Evolutionary conservation across 2,797 vertebrate species (phyloP).

Genomic region (Cryptoprocta ferox): DNA sequence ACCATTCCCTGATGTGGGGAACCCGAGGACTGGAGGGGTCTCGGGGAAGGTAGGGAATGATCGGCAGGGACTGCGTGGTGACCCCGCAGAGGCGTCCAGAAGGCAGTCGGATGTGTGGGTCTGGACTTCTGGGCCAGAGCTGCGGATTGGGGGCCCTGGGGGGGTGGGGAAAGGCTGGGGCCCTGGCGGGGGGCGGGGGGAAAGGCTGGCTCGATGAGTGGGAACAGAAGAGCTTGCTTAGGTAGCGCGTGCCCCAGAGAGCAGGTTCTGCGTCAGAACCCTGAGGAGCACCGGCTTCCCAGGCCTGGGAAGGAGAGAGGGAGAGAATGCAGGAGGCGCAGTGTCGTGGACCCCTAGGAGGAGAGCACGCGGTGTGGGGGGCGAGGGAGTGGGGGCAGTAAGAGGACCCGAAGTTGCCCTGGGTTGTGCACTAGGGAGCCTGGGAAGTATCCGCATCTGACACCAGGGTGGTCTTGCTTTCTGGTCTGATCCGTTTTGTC

Average conservation of each 20-base stretch:
- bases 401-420: background rate
- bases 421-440: background rate
- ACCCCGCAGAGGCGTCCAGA: background rate
- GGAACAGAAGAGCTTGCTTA: background rate
- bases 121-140: background rate
- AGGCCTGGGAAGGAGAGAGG: background rate
- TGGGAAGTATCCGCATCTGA: background rate
- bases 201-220: background rate
- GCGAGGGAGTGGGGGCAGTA: background rate
- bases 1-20: background rate
- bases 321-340: background rate
- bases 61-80: background rate
- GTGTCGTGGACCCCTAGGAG: background rate
- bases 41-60: background rate
- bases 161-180: background rate
- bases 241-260: background rate
- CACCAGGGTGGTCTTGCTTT: background rate
- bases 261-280: background rate
- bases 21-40: background rate
- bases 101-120: background rate
- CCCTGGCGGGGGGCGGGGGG: too few species aligned
- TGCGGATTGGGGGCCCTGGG: background rate
- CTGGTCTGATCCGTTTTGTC: background rate
- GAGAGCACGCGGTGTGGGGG: background rate
- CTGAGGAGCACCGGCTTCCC: background rate